Base-by-base conservation (phyloP, 1,140 invertebrate species). In the Agrilus planipennis region DNA sequence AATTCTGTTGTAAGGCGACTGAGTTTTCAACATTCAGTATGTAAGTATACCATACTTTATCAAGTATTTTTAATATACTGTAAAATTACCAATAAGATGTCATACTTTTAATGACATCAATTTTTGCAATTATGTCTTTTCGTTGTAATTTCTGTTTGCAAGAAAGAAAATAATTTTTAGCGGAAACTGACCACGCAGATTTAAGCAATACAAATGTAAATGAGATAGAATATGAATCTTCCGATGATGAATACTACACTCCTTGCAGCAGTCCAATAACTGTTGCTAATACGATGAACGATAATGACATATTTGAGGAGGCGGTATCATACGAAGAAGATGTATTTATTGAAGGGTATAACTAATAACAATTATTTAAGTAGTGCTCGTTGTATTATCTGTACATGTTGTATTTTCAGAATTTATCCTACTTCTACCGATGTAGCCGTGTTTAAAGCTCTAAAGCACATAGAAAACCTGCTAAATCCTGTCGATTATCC, bases 351-450 rank as follows among this genome's bases (percentile, higher is more conserved):
- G 65, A 70, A 50, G 66, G 67, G 68, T 70, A 58, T 53, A n/a
- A n/a, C n/a, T n/a, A n/a, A n/a, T n/a, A n/a, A n/a, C n/a, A n/a
- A 27, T 7, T 9, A 27, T 7, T 9, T n/a, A 27, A 9, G 7
- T 9, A n/a, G 27, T 3, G 3, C 9, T 39, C 28, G 23, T 28
- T 11, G n/a, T 39, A 11, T 39, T 2, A 36, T 21, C 3, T 3
- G 20, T 14, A 36, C 7, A 20, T 36, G 15, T 41, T 39, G 5
- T 43, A 46, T 45, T 47, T 70, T 37, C 53, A 81, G 79, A 7
- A 69, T 72, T 46, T 64, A 69, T 44, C 77, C 79, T 12, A 74
- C 75, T 0, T 82, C 80, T 55, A 69, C 75, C 37, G 82, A 86
- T 61, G 62, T 73, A 40, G 69, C 78, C 22, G 81, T 83, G 30